Evolutionary conservation across 2,888 invertebrate species (phyloP), one percentile per base, ranked within the genome.

Genomic region (Acronicta psi): DNA sequence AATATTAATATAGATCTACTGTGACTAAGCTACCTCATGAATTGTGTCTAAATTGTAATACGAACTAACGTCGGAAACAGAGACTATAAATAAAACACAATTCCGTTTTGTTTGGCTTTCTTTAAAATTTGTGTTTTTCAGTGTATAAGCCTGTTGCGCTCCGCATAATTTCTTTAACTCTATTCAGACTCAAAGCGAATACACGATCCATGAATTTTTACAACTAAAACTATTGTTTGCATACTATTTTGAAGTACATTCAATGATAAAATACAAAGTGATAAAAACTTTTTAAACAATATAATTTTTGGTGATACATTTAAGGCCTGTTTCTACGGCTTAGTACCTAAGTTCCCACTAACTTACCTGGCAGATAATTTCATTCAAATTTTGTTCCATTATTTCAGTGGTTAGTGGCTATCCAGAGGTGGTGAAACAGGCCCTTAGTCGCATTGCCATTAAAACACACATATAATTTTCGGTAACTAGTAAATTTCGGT

Each of bases 101-200:
- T 42, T 51, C 38, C 2, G 25, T 45, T 68, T 58, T 34, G 14
- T 47, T 50, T 38, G 40, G 17, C 18, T 16, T 49, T 69, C 63
- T 57, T 43, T 47, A 13, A 50, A 59, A 53, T 43, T n/a, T 43
- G 37, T 41, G 37, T 53, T 69, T 58, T 64, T 43, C 29, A 64
- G 54, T 49, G 51, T 52, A 44, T 43, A 43, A 53, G 65, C 76
- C 68, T 77, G 75, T 77, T 77, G 77, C 75, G 58, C 63, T 44
- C 59, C 31, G 58, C 38, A 58, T 67, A 63, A 69, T 67, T 50
- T 58, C 61, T 54, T 66, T 66, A 74, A 62, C 52, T 47, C 58
- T 59, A 49, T 62, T 59, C 65, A 55, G 56, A 59, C 69, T 67
- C 75, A 75, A 80, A 75, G 77, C 58, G 70, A 72, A 67, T 73